Percentiles rank a stretch among this genome's conserved stretches.
Evolutionary conservation across 2,113 vertebrate species (phyloP).

Genomic region (Nycticryphes semicollaris): DNA sequence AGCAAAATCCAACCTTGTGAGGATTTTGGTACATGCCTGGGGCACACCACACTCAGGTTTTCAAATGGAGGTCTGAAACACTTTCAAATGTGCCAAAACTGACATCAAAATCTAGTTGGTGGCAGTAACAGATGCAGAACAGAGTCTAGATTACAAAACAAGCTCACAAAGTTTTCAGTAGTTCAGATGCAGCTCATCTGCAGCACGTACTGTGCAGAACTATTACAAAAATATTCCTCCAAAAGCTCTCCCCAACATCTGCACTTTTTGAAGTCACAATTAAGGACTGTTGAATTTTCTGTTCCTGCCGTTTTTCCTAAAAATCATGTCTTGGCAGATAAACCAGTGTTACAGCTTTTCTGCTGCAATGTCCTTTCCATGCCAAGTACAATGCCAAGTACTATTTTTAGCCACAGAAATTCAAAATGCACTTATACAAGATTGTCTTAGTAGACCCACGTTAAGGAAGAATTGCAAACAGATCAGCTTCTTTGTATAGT

Average conservation of each 20-base stretch:
- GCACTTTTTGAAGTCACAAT: not conserved
- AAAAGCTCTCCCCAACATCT: conserved; percentile 1
- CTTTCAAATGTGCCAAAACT: not conserved
- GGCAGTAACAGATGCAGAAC: not conserved
- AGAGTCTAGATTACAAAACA: not conserved
- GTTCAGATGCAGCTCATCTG: not conserved
- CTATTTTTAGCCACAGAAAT: not conserved
- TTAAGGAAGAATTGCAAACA: not conserved
- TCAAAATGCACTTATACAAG: not conserved
- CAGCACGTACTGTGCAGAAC: not conserved
- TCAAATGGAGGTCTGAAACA: not conserved
- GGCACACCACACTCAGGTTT: not conserved
- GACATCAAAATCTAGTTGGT: not conserved
- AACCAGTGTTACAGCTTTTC: not conserved
- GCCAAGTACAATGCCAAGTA: not conserved
- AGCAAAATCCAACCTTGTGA: not conserved
- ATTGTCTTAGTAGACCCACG: not conserved
- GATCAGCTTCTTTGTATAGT: not conserved
- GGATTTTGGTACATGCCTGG: not conserved
- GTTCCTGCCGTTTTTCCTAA: not conserved
- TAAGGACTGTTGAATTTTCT: not conserved
- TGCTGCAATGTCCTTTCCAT: not conserved
- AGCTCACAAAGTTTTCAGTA: not conserved
- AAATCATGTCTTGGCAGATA: not conserved
- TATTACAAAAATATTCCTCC: not conserved